Evolutionary conservation across 2,797 vertebrate genomes (phyloP).

Genomic region (Alosa sapidissima): DNA sequence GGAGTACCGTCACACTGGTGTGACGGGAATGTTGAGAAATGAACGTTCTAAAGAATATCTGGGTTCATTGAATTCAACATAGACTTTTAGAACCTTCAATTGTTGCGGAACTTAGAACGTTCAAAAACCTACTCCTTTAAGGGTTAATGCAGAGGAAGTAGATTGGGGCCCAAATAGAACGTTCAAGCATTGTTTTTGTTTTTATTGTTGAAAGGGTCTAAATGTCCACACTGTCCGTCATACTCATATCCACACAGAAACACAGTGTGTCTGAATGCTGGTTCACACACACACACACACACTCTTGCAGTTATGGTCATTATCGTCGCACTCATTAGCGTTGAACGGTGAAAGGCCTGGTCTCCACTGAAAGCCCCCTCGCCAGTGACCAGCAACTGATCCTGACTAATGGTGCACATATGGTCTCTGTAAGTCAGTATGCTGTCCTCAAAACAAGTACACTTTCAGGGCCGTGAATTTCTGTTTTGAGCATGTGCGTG

Average conservation of each 20-base stretch:
- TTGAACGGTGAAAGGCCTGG: slow-evolving; percentile 27
- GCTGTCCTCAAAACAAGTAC: slow-evolving; percentile 3
- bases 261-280: neutral
- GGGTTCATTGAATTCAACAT: too few relatives aligned
- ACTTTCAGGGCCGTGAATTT: slow-evolving; percentile 39
- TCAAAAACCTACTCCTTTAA: too few relatives aligned
- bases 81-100: too few relatives aligned
- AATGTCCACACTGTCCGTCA: too few relatives aligned
- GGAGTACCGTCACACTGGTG: too few relatives aligned
- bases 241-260: neutral
- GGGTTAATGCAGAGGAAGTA: too few relatives aligned
- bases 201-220: too few relatives aligned
- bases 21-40: too few relatives aligned
- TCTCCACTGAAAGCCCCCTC: slow-evolving; percentile 41
- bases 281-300: neutral
- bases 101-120: too few relatives aligned
- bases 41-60: too few relatives aligned
- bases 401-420: slow-evolving; percentile 56
- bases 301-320: neutral
- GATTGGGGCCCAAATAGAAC: too few relatives aligned
- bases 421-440: slow-evolving; percentile 55
- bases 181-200: too few relatives aligned
- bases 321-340: slow-evolving; percentile 37
- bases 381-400: slow-evolving; percentile 38
- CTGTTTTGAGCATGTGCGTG: neutral